Evolutionary conservation across 2,797 vertebrate genomes (phyloP), one percentile per base, ranked within the genome.

Genomic region (Rhinella marina): DNA sequence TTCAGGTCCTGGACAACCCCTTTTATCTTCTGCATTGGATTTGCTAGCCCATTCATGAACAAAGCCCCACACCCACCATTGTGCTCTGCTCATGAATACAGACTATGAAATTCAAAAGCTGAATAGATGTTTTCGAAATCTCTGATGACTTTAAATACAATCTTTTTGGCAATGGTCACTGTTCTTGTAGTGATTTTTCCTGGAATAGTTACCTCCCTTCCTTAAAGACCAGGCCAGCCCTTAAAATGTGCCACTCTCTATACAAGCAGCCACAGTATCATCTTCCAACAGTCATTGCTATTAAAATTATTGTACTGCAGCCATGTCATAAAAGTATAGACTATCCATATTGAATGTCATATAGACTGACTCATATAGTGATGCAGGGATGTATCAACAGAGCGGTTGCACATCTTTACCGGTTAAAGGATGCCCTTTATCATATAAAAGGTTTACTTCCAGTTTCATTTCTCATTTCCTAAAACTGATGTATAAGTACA

Each of bases 131-230:
- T 84, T 78, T 88, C 21, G 78, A 78, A 77, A 78, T 87, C 59
- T 66, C 57, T 48, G 52, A 56, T 19, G 81, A 88, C 59, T 61
- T 78, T 77, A 78, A 78, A 66, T 76, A 77, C 32, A 86, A 62
- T 57, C 73, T 87, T 76, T 87, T 83, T 87, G 86, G 86, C 81
- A 83, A 27, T 48, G 48, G 52, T 48, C 62, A 70, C 41, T 68
- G 86, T 50, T 79, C 73, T 12, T 23, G 50, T 64, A 41, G 62
- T 32, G 25, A 81, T 72, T 87, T 87, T 81, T 66, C 21, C 27
- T 66, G 87, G 75, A 70, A 48, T 41, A 23, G 87, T 88, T 29
- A 59, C 87, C 87, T 88, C 87, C 87, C 86, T 88, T 88, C 86
- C 86, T 88, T 61, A 19, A 64, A 59, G 62, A 19, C 29, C 73